These are phyloP conservation scores for Seladonia tumulorum DNA, from an alignment of 2,888 invertebrate species.

Conservation along the genomic window DNA sequence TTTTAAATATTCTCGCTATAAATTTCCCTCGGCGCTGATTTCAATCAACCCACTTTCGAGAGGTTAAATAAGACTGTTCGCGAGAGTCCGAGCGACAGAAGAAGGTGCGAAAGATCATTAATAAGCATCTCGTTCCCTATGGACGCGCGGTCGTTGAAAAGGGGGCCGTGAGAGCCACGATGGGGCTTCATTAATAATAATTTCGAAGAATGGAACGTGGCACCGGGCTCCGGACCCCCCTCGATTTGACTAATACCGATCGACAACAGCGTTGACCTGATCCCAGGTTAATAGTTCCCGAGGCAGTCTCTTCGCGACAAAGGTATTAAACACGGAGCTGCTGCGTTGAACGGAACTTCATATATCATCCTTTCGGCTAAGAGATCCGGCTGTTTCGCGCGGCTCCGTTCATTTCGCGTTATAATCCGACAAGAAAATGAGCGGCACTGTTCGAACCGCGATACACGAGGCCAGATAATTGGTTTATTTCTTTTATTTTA, in stretches of 20 bases:
- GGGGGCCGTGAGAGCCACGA: neutral
- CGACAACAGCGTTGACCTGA: slow-evolving; percentile 15
- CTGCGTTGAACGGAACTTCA: slow-evolving; percentile 24
- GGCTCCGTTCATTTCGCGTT: slow-evolving; percentile 10
- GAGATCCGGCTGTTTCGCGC: neutral
- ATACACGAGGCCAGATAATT: slow-evolving; percentile 36
- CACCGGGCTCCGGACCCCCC: neutral
- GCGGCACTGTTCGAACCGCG: neutral
- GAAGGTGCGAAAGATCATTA: slow-evolving; percentile 35
- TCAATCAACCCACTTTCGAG: neutral
- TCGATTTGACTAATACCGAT: slow-evolving; percentile 33
- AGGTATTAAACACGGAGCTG: slow-evolving; percentile 27
- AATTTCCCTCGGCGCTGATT: neutral
- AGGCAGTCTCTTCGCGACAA: slow-evolving; percentile 37
- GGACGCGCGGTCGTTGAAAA: neutral
- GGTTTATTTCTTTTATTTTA: neutral
- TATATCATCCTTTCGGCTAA: slow-evolving; percentile 45
- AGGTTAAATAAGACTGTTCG: neutral
- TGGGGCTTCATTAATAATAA: slow-evolving; percentile 33
- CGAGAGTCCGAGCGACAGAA: neutral
- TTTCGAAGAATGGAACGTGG: slow-evolving; percentile 15
- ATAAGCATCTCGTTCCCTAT: slow-evolving; percentile 18
- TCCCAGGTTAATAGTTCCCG: slow-evolving; percentile 46
- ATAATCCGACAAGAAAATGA: slow-evolving; percentile 33
- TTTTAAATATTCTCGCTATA: neutral